Evolutionary conservation across 2,888 invertebrate genomes (phyloP), one percentile per base, ranked within the genome.

Genomic region (Mamestra brassicae): DNA sequence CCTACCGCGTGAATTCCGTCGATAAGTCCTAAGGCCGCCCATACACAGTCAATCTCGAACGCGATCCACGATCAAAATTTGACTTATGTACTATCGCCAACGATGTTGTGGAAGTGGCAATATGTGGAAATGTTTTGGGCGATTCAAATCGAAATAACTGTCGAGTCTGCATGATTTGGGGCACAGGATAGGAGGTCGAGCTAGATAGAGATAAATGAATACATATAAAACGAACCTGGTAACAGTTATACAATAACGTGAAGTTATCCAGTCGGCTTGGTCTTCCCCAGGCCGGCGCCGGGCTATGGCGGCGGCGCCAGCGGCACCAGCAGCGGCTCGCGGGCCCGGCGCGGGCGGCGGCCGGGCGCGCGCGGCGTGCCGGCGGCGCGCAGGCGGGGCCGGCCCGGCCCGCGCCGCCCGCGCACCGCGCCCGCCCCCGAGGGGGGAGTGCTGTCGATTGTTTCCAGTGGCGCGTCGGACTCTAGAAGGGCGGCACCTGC

Each of bases 311-410:
- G 95, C 92, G 97, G 97, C 90, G 96, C 97, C 57, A 97, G 94
- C 86, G 97, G 97, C 89, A 97, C 97, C 36, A 97, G 92, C 75
- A 96, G 90, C 4, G 96, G 95, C 84, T 95, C 95, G 45, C 95
- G 90, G 2, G 94, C 91, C 5, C 94, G 87, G n/a, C 95, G 92
- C n/a, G 93, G 92, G 34, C 94, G 87, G 17, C 94, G 88, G 42
- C 87, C 0, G 68, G 86, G 62, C n/a, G 83, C 78, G 72, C 88
- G 85, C 62, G 92, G 83, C 89, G 71, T 90, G 89, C 67, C 93
- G 83, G 72, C 82, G 85, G 70, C 89, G 79, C 76, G 63, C 89
- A 87, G 80, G 88, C 75, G 92, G 80, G 84, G 86, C 38, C 86
- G 74, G 0, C 86, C 86, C 1, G 90, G 90, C 26, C 85, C 91